Percentiles rank a stretch among this genome's conserved stretches.
Conservation (phyloP, 1,140 invertebrate species). For the Solen grandis region DNA sequence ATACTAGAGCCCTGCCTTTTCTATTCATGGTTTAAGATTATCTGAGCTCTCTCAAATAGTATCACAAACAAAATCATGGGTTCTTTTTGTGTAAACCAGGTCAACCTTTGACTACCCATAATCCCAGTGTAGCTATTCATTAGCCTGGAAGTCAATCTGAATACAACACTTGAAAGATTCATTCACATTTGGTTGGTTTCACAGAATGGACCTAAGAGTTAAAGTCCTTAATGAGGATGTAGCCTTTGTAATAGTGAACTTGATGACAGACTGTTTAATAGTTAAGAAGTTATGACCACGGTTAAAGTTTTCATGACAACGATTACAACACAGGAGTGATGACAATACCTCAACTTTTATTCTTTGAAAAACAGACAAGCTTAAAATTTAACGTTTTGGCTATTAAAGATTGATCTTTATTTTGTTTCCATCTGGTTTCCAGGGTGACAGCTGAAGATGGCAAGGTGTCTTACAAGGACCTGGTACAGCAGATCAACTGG, state of each 20-base stretch:
- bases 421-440: slow-evolving; percentile 40
- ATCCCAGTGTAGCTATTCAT: no score
- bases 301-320: no score
- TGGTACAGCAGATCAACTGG: slow-evolving; percentile 76
- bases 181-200: not conserved
- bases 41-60: not conserved
- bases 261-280: not conserved
- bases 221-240: not conserved
- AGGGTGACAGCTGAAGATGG: slow-evolving; percentile 68
- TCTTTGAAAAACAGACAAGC: no score
- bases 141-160: no score
- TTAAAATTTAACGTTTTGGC: not conserved
- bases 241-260: not conserved
- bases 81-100: no score
- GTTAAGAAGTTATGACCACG: no score
- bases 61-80: no score
- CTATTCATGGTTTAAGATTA: not conserved
- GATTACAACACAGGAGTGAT: not conserved
- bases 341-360: no score
- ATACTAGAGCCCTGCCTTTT: not conserved
- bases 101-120: no score
- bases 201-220: not conserved
- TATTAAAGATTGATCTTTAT: no score
- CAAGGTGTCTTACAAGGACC: slow-evolving; percentile 65
- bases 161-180: no score